A percentile compares a stretch with the other conserved stretches of the same genome.
Evolutionary conservation across 2,797 vertebrate species (phyloP).

Genomic region (Lacerta viridis): DNA sequence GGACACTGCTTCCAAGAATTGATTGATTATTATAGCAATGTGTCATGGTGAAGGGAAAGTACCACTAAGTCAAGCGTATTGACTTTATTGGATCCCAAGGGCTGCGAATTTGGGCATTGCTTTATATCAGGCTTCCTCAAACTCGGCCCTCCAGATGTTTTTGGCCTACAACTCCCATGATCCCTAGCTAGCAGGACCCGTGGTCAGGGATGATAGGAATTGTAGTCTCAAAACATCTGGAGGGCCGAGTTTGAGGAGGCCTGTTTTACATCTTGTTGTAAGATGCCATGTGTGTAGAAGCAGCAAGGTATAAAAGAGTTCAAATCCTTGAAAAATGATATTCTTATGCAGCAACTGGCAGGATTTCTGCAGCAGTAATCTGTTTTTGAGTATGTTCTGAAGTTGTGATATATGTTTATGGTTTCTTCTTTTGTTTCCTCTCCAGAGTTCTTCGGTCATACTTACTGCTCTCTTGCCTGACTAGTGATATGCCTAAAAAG

Average conservation of each 20-base stretch:
- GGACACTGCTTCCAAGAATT: too few relatives aligned
- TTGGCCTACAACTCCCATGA: too few relatives aligned
- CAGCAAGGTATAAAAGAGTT: neutral
- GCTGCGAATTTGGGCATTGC: neutral
- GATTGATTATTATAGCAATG: neutral
- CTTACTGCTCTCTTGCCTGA: neutral
- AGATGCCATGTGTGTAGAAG: neutral
- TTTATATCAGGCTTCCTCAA: neutral
- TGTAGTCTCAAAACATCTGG: too few relatives aligned
- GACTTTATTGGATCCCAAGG: neutral
- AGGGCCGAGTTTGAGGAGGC: too few relatives aligned
- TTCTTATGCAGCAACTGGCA: neutral
- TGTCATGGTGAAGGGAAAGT: neutral
- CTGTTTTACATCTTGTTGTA: neutral
- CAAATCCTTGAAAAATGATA: neutral
- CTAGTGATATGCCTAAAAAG: constrained; percentile 86
- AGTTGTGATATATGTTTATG: neutral
- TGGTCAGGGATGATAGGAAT: too few relatives aligned
- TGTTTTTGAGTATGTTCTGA: neutral
- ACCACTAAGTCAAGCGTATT: neutral
- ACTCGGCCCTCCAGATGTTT: too few relatives aligned
- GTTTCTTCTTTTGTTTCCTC: constrained; percentile 17
- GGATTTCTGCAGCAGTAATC: neutral
- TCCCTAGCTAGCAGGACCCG: too few relatives aligned
- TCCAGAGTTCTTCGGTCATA: constrained; percentile 26